phyloP scores from a whole-genome alignment of 2,113 vertebrate species.

The Laticauda laticaudata region DNA sequence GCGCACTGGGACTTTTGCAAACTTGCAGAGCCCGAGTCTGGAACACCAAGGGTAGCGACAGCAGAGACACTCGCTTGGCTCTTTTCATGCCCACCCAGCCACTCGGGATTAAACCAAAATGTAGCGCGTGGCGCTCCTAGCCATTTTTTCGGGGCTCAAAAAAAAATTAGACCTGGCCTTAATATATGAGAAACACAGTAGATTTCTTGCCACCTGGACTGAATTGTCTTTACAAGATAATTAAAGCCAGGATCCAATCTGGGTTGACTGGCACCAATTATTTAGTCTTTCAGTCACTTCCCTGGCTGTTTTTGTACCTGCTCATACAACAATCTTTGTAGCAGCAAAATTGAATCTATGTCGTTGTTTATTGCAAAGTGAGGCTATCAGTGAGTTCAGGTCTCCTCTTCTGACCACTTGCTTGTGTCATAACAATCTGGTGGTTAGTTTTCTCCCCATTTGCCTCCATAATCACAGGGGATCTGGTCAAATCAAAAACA shows the following conservation, averaged over 20 bases:
- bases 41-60: no score
- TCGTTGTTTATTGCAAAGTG: background rate
- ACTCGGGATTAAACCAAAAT: no score
- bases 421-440: background rate
- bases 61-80: no score
- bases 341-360: background rate
- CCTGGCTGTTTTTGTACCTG: background rate
- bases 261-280: background rate
- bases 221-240: background rate
- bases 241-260: background rate
- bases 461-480: background rate
- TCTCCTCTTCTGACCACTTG: background rate
- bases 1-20: no score
- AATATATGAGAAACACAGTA: background rate
- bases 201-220: background rate
- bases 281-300: background rate
- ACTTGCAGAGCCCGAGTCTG: no score
- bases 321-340: background rate
- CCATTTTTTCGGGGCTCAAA: no score
- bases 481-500: background rate
- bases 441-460: background rate
- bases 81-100: no score
- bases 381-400: background rate
- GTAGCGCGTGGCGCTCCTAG: no score
- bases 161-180: no score